phyloP scores from a whole-genome alignment of 2,113 vertebrate species.

The Myanophis thanlyinensis region DNA sequence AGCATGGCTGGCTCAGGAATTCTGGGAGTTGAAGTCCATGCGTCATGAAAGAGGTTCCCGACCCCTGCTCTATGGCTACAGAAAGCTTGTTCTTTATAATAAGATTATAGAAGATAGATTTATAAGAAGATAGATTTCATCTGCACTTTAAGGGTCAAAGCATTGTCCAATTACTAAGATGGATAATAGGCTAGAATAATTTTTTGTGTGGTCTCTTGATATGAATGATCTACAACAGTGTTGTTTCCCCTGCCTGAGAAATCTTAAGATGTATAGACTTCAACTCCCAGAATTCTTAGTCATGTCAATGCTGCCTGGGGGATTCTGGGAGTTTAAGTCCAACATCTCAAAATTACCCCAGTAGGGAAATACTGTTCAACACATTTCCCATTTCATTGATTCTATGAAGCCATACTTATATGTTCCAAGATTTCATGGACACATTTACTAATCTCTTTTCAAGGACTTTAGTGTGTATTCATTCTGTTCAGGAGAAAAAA shows the following conservation, averaged over 20 bases:
- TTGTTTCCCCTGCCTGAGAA: background rate
- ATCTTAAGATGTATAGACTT: background rate
- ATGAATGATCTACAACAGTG: background rate
- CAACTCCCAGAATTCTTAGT: background rate
- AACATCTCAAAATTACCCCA: background rate
- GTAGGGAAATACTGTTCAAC: background rate
- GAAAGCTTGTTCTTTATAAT: background rate
- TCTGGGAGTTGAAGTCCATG: no score
- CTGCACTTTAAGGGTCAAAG: background rate
- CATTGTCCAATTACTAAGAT: background rate
- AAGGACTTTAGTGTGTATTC: background rate
- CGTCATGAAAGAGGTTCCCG: no score
- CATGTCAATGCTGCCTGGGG: background rate
- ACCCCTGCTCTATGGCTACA: background rate
- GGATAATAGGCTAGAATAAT: background rate
- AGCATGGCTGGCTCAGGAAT: no score
- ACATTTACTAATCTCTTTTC: background rate
- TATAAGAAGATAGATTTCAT: background rate
- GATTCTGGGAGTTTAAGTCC: background rate
- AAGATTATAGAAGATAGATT: background rate
- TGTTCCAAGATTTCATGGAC: background rate
- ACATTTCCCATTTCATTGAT: background rate
- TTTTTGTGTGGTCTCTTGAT: background rate
- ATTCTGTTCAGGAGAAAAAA: background rate
- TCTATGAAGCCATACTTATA: background rate